Percentiles rank a stretch among this genome's conserved stretches.
Evolutionary conservation across 2,113 vertebrate species (phyloP).

Genomic region (Loxodonta africana): DNA sequence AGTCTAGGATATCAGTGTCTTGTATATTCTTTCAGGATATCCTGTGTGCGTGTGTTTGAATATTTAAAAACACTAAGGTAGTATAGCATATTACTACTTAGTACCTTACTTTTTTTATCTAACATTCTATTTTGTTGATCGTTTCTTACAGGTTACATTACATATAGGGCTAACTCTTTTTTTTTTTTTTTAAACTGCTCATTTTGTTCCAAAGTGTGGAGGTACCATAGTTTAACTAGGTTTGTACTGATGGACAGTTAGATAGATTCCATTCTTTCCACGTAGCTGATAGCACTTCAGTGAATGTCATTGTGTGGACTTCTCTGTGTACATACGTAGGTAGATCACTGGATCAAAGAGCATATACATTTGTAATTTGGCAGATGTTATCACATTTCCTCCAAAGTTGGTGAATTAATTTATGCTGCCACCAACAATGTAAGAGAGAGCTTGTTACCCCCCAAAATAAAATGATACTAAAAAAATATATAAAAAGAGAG

Average conservation of each 20-base stretch:
- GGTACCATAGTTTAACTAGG: background rate
- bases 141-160: background rate
- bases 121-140: background rate
- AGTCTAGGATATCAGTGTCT: background rate
- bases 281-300: background rate
- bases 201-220: background rate
- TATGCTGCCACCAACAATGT: background rate
- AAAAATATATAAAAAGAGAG: background rate
- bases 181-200: background rate
- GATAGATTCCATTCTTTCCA: background rate
- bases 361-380: background rate
- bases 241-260: background rate
- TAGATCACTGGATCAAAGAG: background rate
- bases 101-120: background rate
- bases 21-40: background rate
- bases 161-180: background rate
- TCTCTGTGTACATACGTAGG: background rate
- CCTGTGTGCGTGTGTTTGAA: background rate
- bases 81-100: background rate
- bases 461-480: background rate
- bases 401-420: constrained; percentile 6
- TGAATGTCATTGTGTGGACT: background rate
- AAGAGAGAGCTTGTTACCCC: background rate
- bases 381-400: background rate
- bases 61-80: background rate